Evolutionary conservation across 2,797 vertebrate genomes (phyloP).

Genomic region (Varecia variegata): DNA sequence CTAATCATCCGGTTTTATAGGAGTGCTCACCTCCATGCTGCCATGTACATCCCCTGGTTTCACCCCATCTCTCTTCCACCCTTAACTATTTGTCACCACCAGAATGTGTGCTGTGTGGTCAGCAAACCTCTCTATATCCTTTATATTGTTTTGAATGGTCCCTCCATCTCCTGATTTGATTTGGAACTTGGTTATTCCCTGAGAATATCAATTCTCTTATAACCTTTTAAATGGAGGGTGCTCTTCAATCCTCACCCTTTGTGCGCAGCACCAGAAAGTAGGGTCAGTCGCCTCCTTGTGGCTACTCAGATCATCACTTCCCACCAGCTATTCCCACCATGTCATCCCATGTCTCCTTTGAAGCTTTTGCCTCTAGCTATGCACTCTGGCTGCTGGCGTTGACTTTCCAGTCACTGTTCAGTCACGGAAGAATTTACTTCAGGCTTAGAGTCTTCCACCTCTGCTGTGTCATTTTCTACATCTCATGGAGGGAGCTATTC

Average conservation of each 20-base stretch:
- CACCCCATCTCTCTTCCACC: neutral
- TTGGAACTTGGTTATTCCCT: neutral
- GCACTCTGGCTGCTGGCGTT: accelerated
- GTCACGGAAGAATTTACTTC: neutral
- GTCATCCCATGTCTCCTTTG: neutral
- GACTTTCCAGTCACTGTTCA: neutral
- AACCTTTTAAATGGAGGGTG: neutral
- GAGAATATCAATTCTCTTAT: neutral
- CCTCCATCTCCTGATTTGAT: neutral
- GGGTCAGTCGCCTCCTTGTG: neutral
- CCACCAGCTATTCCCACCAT: neutral
- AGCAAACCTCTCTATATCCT: neutral
- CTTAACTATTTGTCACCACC: neutral
- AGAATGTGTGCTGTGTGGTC: neutral
- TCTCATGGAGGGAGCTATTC: neutral
- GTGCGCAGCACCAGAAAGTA: neutral
- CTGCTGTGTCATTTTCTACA: neutral
- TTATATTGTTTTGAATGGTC: neutral
- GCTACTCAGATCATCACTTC: neutral
- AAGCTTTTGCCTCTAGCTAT: neutral
- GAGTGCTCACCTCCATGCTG: neutral
- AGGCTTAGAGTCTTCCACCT: neutral
- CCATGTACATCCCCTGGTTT: accelerated
- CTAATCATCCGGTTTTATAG: neutral
- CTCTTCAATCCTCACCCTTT: neutral